Base-by-base conservation (phyloP, 2,797 vertebrate species). In the Microchirus variegatus region DNA sequence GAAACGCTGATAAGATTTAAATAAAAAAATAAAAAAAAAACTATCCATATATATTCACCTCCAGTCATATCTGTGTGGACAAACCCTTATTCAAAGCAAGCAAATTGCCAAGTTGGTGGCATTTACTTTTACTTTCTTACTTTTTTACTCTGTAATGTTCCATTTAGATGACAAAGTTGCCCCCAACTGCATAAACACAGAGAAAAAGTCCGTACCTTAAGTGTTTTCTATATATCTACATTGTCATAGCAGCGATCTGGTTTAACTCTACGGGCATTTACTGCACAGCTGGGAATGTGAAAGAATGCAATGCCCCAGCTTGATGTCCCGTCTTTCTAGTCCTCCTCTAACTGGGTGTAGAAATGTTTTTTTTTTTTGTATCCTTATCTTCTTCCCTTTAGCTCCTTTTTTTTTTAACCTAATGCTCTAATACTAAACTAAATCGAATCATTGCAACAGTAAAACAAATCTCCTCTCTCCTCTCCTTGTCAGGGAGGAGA, bases 231-330 rank as follows among this genome's bases (percentile, higher is more conserved):
- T 53, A 66, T 44, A 70, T 70, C 53, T 35, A 50, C 44, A 70
- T 85, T 78, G 65, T 68, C 16, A 44, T 49, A 67, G 68, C 81
- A 76, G 60, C 62, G 35, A 67, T 64, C 48, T 54, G 45, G 67
- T 81, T 64, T 79, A 81, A 79, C 51, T 67, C 31, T 80, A 55
- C 56, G 68, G 68, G 53, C 73, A 64, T 61, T 67, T 63, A 70
- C 75, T 31, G 59, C 85, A 82, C 84, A 82, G 79, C 80, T 67
- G 77, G 81, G 78, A 88, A 84, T 78, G 77, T 83, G 75, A 81
- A 84, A 82, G 72, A 69, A 87, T 84, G 85, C 78, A 86, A 80
- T 75, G 69, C 69, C 78, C 36, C 79, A 75, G 83, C 73, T 83
- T 83, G 78, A 78, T 11, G 59, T 67, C 75, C 71, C 44, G 77